Conservation (phyloP, 30 jellyfish, hydroid and myxozoan species). For the Morbakka virulenta region DNA sequence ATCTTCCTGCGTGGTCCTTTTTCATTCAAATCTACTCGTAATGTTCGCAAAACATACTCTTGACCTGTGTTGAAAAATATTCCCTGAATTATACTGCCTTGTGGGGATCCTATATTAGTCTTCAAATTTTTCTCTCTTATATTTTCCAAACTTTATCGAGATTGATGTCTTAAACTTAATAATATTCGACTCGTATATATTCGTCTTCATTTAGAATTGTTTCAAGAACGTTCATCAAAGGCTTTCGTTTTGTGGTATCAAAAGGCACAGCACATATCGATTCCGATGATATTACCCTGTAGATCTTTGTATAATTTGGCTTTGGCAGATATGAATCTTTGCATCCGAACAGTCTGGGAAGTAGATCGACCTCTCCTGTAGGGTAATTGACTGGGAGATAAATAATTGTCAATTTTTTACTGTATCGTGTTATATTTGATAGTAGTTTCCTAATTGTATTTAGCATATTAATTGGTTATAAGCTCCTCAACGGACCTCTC, state of each 20-base stretch:
- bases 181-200: constrained; percentile 13
- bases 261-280: too few relatives aligned
- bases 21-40: constrained; percentile 36
- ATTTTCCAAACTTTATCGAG: constrained; percentile 7
- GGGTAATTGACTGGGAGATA: constrained; percentile 35
- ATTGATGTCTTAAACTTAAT: constrained; percentile 36
- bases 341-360: constrained; percentile 25
- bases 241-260: constrained; percentile 26
- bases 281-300: too few relatives aligned
- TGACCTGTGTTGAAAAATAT: constrained; percentile 18
- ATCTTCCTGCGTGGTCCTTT: background rate
- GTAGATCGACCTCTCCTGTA: constrained; percentile 25
- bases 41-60: constrained; percentile 25
- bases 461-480: constrained; percentile 17
- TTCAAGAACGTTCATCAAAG: constrained; percentile 14
- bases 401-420: constrained; percentile 16
- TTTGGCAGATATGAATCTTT: constrained; percentile 21
- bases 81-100: too few relatives aligned
- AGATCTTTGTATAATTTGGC: constrained; percentile 22
- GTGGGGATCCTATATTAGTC: too few relatives aligned
- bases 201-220: constrained; percentile 24
- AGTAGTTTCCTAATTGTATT: constrained; percentile 25
- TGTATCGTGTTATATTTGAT: constrained; percentile 15
- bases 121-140: constrained; percentile 21
- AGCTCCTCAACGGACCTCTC: constrained; percentile 14